These are phyloP conservation scores for Graphium colonna DNA, from an alignment of 2,888 invertebrate species.

Conservation along the genomic window DNA sequence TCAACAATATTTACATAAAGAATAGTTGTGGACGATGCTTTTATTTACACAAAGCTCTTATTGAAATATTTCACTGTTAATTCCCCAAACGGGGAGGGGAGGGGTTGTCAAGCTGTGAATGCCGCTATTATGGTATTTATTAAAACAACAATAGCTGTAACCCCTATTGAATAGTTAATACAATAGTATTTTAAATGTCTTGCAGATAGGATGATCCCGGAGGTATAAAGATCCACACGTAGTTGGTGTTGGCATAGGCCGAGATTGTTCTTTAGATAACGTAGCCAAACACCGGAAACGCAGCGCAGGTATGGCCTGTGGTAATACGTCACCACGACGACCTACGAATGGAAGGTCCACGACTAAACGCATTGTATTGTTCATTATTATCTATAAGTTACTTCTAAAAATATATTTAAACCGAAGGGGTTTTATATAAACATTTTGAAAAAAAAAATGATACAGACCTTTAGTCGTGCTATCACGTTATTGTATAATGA, in stretches of 20 bases:
- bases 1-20: slow-evolving; percentile 72
- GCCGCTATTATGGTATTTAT: slow-evolving; percentile 68
- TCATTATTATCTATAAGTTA: too few species aligned
- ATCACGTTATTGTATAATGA: too few species aligned
- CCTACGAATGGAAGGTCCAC: too few species aligned
- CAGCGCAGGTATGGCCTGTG: slow-evolving; percentile 23
- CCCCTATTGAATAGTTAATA: slow-evolving; percentile 31
- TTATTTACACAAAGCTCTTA: slow-evolving; percentile 74
- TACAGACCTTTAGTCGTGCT: too few species aligned
- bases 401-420: too few species aligned
- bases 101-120: slow-evolving; percentile 59
- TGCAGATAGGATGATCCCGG: slow-evolving; percentile 52
- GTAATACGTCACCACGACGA: too few species aligned
- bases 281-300: slow-evolving; percentile 43
- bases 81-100: slow-evolving; percentile 62
- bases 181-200: slow-evolving; percentile 23
- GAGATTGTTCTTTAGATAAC: slow-evolving; percentile 56
- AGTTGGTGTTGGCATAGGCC: slow-evolving; percentile 69
- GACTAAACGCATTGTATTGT: too few species aligned
- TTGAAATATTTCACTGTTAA: slow-evolving; percentile 78
- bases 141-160: slow-evolving; percentile 67
- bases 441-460: too few species aligned
- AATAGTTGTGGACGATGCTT: slow-evolving; percentile 68
- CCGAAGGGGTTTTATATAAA: too few species aligned
- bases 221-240: slow-evolving; percentile 60